Conservation (phyloP, 2,113 vertebrate genomes). For the Psettodes erumei region DNA sequence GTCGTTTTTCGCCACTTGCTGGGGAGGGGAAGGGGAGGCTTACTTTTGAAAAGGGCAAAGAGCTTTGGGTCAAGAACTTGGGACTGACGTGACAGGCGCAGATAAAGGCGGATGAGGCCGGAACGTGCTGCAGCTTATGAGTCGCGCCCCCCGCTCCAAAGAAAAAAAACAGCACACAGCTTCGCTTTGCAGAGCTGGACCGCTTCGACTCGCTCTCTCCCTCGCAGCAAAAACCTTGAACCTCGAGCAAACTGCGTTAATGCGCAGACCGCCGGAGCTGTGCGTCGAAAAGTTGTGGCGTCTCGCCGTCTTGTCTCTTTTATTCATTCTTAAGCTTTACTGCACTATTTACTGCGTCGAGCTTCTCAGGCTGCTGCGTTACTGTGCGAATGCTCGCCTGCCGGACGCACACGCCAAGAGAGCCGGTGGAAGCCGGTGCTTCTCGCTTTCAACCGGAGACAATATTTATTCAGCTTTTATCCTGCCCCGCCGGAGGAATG, state of each 20-base stretch:
- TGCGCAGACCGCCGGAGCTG: no score
- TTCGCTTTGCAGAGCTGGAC: neutral
- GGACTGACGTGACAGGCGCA: neutral
- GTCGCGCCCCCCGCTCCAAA: neutral
- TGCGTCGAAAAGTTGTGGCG: no score
- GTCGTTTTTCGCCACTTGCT: neutral
- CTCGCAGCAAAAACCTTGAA: neutral
- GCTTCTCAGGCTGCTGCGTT: constrained; percentile 6
- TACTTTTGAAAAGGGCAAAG: neutral
- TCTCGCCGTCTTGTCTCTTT: no score
- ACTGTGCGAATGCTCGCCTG: neutral
- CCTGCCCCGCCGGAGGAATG: constrained; percentile 46
- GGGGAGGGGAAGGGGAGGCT: neutral
- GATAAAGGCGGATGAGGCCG: no score
- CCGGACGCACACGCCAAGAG: neutral
- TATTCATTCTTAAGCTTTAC: no score
- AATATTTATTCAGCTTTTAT: constrained; percentile 67
- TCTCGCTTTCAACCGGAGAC: constrained; percentile 42
- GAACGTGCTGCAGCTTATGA: no score
- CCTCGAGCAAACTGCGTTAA: neutral
- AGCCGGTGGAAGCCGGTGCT: constrained; percentile 25
- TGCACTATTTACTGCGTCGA: no score
- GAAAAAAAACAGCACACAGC: no score
- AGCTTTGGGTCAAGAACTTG: neutral
- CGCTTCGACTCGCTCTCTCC: neutral